These are phyloP conservation scores for Phalacrocorax aristotelis DNA, from an alignment of 2,113 vertebrate genomes.

Conservation along the genomic window DNA sequence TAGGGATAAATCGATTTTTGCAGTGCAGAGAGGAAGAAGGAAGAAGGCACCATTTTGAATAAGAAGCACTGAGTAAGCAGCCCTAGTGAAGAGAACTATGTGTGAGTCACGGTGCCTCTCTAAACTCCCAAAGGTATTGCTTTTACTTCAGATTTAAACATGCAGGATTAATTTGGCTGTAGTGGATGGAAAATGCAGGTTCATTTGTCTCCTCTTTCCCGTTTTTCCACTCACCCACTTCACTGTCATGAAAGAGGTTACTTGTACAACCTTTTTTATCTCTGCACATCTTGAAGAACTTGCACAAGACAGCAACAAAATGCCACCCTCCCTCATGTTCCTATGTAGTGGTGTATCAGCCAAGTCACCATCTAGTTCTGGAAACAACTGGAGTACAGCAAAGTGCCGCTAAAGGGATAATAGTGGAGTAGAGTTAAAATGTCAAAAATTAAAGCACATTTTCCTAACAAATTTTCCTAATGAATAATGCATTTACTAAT, in stretches of 20 bases:
- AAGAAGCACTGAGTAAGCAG: not conserved
- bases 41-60: not conserved
- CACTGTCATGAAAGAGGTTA: not conserved
- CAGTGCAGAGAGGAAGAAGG: not conserved
- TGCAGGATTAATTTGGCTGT: not conserved
- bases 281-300: not conserved
- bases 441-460: slow-evolving; percentile 30
- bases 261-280: not conserved
- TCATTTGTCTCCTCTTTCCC: not conserved
- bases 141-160: not conserved
- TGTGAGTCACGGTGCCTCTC: not conserved
- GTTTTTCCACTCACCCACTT: not conserved
- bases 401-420: not conserved
- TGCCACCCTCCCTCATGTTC: not conserved
- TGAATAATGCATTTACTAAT: slow-evolving; percentile 63
- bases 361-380: not conserved
- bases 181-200: not conserved
- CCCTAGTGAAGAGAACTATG: not conserved
- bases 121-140: not conserved
- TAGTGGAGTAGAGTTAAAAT: not conserved
- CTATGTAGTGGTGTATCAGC: not conserved
- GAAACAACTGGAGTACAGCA: not conserved
- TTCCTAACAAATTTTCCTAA: slow-evolving; percentile 34
- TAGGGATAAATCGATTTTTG: not conserved
- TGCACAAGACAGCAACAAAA: not conserved